phyloP scores from a whole-genome alignment of 2,113 vertebrate genomes.

The Piaya cayana region DNA sequence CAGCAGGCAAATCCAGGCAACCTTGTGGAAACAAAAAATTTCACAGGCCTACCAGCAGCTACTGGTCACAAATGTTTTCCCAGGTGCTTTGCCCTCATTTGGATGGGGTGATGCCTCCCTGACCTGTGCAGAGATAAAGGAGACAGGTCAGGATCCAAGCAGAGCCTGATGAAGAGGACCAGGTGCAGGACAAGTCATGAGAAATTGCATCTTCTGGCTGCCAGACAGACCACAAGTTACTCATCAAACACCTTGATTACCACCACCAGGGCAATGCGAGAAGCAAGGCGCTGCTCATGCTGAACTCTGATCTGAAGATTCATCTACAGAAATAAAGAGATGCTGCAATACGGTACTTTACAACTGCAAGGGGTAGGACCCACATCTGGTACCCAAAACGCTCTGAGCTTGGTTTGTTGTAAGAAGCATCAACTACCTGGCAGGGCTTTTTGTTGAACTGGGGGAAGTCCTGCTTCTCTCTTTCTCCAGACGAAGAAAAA shows the following conservation, averaged over 20 bases:
- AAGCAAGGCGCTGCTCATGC: background rate
- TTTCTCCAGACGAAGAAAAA: background rate
- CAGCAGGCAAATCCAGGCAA: background rate
- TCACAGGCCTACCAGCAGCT: background rate
- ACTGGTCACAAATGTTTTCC: background rate
- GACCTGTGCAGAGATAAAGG: background rate
- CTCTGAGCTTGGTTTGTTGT: background rate
- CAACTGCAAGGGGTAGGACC: background rate
- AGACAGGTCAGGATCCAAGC: background rate
- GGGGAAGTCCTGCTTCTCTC: background rate
- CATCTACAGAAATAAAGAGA: background rate
- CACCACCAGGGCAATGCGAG: background rate
- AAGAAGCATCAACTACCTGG: background rate
- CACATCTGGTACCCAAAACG: background rate
- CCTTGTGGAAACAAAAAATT: background rate
- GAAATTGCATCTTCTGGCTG: background rate
- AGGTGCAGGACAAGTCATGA: background rate
- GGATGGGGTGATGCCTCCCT: background rate
- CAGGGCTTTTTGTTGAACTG: background rate
- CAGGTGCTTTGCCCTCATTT: background rate
- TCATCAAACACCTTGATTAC: background rate
- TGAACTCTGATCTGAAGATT: background rate
- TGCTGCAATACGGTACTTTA: background rate
- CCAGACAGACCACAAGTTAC: background rate
- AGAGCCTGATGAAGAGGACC: background rate